Conservation (phyloP, 2,113 vertebrate genomes). For the Solea solea region DNA sequence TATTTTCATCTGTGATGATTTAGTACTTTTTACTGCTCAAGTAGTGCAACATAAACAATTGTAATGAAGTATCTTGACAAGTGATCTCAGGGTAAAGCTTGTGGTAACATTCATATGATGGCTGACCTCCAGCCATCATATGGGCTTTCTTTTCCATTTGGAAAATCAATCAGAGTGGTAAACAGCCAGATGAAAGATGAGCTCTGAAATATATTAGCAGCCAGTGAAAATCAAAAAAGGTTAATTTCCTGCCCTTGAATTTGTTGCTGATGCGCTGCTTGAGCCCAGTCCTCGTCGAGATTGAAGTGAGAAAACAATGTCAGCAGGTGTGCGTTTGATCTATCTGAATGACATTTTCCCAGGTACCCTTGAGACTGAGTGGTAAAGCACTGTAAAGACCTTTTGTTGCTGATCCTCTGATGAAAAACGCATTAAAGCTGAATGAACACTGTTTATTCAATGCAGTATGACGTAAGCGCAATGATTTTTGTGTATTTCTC, state of each 20-base stretch:
- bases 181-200: slow-evolving; percentile 57
- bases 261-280: slow-evolving; percentile 54
- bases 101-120: slow-evolving; percentile 2
- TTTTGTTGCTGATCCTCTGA: slow-evolving; percentile 59
- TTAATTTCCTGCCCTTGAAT: slow-evolving; percentile 72
- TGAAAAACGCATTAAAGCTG: slow-evolving; percentile 38
- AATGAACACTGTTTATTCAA: slow-evolving; percentile 35
- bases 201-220: slow-evolving; percentile 56
- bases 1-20: too few relatives aligned
- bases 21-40: too few relatives aligned
- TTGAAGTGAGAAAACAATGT: slow-evolving; percentile 68
- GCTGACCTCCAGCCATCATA: slow-evolving; percentile 18
- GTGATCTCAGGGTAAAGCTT: background rate
- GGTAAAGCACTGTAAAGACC: slow-evolving; percentile 57
- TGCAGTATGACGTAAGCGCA: slow-evolving; percentile 1
- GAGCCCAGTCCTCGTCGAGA: slow-evolving; percentile 48
- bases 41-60: too few relatives aligned
- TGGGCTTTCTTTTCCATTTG: slow-evolving; percentile 32
- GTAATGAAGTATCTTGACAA: background rate
- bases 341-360: slow-evolving; percentile 68
- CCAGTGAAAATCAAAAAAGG: slow-evolving; percentile 54
- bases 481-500: slow-evolving; percentile 21
- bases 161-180: slow-evolving; percentile 56
- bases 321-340: slow-evolving; percentile 68
- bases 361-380: slow-evolving; percentile 62